A percentile compares a stretch with the other conserved stretches of the same genome.
These are phyloP conservation scores for Aricia agestis DNA, from an alignment of 1,140 invertebrate genomes.

Conservation along the genomic window DNA sequence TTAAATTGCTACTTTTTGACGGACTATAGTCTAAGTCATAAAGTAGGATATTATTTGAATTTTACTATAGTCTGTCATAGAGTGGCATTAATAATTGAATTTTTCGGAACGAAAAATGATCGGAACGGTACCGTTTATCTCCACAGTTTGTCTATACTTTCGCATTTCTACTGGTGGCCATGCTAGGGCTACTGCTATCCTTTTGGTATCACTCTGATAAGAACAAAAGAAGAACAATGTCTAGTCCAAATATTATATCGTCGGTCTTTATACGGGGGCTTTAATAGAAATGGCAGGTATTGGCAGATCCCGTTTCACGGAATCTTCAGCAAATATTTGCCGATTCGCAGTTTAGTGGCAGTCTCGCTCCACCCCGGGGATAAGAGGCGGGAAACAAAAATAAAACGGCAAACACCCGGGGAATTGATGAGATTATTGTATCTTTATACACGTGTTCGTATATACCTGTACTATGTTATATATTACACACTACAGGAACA, in stretches of 20 bases:
- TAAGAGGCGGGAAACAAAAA: not conserved
- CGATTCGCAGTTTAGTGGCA: constrained; percentile 45
- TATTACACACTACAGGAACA: too few species aligned
- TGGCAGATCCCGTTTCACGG: constrained; percentile 28
- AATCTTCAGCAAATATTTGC: constrained; percentile 47
- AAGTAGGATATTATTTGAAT: too few species aligned
- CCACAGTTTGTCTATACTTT: too few species aligned
- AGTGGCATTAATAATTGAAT: too few species aligned
- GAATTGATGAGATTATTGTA: constrained; percentile 11
- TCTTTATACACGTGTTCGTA: not conserved
- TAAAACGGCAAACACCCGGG: constrained; percentile 5
- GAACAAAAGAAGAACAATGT: not conserved
- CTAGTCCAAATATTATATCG: constrained; percentile 27
- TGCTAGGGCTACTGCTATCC: too few species aligned
- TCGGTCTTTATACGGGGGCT: constrained; percentile 55
- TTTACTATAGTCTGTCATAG: too few species aligned
- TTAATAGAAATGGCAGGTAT: constrained; percentile 48
- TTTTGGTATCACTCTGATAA: too few species aligned
- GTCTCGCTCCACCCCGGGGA: constrained; percentile 22
- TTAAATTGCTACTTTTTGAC: too few species aligned
- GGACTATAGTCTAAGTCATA: too few species aligned
- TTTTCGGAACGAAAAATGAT: too few species aligned
- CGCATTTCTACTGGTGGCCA: too few species aligned
- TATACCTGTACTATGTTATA: not conserved
- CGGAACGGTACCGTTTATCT: too few species aligned